Evolutionary conservation across 2,888 invertebrate genomes (phyloP), one percentile per base, ranked within the genome.

Genomic region (Idaea aversata): DNA sequence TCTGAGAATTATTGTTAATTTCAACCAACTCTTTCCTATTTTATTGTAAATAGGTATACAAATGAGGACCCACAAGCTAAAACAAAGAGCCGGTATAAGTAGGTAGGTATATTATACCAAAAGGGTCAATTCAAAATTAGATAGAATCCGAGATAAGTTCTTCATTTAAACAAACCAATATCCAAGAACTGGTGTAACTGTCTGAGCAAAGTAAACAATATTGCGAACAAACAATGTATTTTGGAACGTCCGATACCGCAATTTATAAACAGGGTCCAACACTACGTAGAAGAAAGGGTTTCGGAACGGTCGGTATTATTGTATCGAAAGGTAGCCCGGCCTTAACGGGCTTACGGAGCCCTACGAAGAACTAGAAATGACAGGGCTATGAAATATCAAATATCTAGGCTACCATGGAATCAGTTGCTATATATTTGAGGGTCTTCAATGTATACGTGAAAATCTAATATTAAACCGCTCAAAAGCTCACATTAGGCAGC

Each of bases 311-410:
- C 76, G 81, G 84, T 89, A 92, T 91, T 92, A 92, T 93, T 93
- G 92, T 93, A 91, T 92, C 87, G 90, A 88, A 90, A 92, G 93
- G 91, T 90, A 80, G 88, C 90, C 86, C 83, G 80, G 87, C 80
- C 88, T 88, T 88, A 88, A 87, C 88, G 82, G 84, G 82, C 83
- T 85, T 83, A 80, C 74, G 65, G 63, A 67, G 72, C 5, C n/a
- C n/a, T 75, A 71, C 0, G 10, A 67, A 70, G 1, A 0, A 13
- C 0, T 76, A 82, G 81, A 85, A 57, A 7, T 15, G 66, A 0
- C 65, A 47, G 5, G 57, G 3, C 0, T 13, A 16, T 58, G 58
- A 58, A 16, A 58, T 16, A 58, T 58, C 58, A 58, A 15, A 58
- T 47, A 4, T 47, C 47, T 10, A 47, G 47, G 47, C 13, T 47